Base-by-base conservation (phyloP, 2,113 vertebrate species). In the Gila orcuttii region DNA sequence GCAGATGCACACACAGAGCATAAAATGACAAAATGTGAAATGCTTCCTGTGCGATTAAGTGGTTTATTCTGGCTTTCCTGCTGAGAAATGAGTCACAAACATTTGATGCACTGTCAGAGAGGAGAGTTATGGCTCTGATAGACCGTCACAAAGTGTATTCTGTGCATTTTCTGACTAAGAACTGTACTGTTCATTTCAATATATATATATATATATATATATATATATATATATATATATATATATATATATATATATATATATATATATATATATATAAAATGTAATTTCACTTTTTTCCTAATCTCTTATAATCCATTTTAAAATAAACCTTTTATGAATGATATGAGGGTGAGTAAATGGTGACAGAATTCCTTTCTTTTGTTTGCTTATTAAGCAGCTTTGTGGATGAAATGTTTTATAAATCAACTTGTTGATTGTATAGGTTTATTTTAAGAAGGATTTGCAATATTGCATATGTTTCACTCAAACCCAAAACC, bases 61-160 rank as follows among this genome's bases (percentile, higher is more conserved):
- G 71, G 71, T 74, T 74, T 74, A 74, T 74, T 74, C 23, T 45
- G n/a, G 39, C 39, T 74, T 45, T 45, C 71, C 71, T 74, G 23
- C 71, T 74, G 39, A 74, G 39, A 74, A 74, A 74, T 74, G 23
- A 74, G 71, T 74, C 71, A 74, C 12, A 10, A 74, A 45, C 15
- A n/a, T 74, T 74, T 74, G 45, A 74, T 74, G 71, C 71, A 47
- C 39, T 74, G 71, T 74, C 71, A 74, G 39, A 74, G 21, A 74
- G 21, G 23, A 74, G 23, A 74, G 71, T 39, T 74, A 74, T 45
- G 71, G 12, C 39, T 74, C 71, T 74, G 39, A 74, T 7, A 15
- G 0, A 11, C 12, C 39, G 12, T 47, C 71, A 15, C 15, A 0
- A 25, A 47, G 23, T 8, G 11, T 23, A 74, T 25, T 45, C 39